A percentile compares a stretch with the other conserved stretches of the same genome.
Conservation (phyloP, 2,888 invertebrate species). For the Tipula lateralis region DNA sequence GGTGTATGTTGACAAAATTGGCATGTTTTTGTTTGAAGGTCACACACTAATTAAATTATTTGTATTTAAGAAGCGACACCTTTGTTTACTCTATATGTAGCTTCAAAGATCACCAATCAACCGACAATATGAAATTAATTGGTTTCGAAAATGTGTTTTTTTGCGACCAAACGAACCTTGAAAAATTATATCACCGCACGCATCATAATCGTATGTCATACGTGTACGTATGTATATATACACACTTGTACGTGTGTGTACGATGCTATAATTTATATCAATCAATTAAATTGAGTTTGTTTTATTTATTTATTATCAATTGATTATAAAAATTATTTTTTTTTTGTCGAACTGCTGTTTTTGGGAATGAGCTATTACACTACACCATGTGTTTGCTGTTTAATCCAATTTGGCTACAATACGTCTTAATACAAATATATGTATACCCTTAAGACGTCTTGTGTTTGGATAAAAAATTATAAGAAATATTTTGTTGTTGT, state of each 20-base stretch:
- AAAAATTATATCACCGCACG: neutral
- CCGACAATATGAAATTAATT: neutral
- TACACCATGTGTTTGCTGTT: neutral
- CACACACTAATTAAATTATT: neutral
- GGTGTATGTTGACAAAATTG: neutral
- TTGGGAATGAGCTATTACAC: neutral
- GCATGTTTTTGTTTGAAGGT: too few species aligned
- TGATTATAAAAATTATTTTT: too few species aligned
- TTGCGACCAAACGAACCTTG: neutral
- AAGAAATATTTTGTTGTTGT: neutral
- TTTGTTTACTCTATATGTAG: neutral
- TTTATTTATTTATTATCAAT: conserved; percentile 6
- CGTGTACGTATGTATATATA: neutral
- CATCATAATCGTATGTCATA: neutral
- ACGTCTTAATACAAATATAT: neutral
- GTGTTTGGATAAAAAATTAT: conserved; percentile 3
- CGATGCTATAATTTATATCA: neutral
- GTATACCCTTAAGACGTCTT: conserved; percentile 6
- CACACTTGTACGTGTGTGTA: too few species aligned
- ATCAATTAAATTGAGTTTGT: neutral
- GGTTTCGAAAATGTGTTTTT: neutral
- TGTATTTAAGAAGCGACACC: neutral
- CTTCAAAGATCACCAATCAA: neutral
- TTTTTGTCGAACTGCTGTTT: neutral
- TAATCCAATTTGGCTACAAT: neutral